Percentiles rank a stretch among this genome's conserved stretches.
Evolutionary conservation across 2,888 invertebrate genomes (phyloP).

Genomic region (Volucella inflata): DNA sequence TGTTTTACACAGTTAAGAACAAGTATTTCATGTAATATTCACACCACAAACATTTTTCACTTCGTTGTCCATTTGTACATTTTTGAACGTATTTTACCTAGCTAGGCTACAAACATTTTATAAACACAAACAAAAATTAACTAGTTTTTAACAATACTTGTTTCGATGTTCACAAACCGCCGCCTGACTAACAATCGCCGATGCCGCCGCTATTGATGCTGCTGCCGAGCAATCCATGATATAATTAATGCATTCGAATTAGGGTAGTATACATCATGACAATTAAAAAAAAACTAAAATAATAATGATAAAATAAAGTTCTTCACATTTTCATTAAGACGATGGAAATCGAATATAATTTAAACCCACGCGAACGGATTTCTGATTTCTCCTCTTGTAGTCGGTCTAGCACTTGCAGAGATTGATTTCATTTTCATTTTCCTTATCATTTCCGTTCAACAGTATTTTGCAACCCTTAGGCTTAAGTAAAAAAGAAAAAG

Average conservation of each 20-base stretch:
- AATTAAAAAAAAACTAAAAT: constrained; percentile 29
- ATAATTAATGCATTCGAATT: not conserved
- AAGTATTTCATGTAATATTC: constrained; percentile 67
- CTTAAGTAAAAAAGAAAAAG: constrained; percentile 62
- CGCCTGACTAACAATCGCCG: constrained; percentile 28
- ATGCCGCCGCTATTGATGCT: constrained; percentile 12
- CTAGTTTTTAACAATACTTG: constrained; percentile 14
- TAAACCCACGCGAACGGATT: constrained; percentile 36
- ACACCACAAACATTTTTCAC: constrained; percentile 41
- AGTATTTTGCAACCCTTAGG: constrained; percentile 67
- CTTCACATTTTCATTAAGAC: constrained; percentile 17
- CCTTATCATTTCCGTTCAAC: constrained; percentile 34
- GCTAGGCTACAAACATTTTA: constrained; percentile 74
- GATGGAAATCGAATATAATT: constrained; percentile 9
- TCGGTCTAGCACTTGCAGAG: constrained; percentile 47
- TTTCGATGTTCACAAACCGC: constrained; percentile 37
- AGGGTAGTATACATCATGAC: constrained; percentile 2
- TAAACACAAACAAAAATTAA: constrained; percentile 55
- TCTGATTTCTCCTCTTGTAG: constrained; percentile 47
- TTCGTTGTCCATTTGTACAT: constrained; percentile 73
- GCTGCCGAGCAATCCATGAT: constrained; percentile 39
- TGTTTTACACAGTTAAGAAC: constrained; percentile 27
- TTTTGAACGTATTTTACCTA: constrained; percentile 71
- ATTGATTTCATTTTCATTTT: constrained; percentile 45
- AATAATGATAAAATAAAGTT: constrained; percentile 3